A percentile compares a stretch with the other conserved stretches of the same genome.
phyloP scores from a whole-genome alignment of 2,888 invertebrate species.

The Bembecia ichneumoniformis region DNA sequence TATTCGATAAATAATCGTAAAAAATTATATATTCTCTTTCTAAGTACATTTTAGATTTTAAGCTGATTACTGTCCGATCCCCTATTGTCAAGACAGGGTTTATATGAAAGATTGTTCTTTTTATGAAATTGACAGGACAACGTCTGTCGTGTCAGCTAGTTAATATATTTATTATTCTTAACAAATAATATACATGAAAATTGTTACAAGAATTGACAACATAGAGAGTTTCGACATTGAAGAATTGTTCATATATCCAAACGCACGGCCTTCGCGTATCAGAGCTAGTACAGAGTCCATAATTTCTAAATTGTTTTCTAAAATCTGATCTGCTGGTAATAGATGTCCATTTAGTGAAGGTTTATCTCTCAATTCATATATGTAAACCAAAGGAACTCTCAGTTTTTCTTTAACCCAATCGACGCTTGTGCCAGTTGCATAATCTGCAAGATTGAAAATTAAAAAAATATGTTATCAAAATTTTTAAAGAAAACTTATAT shows the following conservation, averaged over 20 bases:
- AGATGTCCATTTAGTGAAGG: conserved; percentile 71
- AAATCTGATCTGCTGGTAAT: conserved; percentile 72
- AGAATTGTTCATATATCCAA: conserved; percentile 22
- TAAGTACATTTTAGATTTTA: too few relatives aligned
- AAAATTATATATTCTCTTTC: too few relatives aligned
- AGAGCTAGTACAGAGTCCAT: conserved; percentile 59
- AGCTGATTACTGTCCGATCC: too few relatives aligned
- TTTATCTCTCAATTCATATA: conserved; percentile 68
- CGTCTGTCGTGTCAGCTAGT: too few relatives aligned
- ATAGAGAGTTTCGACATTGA: neutral
- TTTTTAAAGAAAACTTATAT: too few relatives aligned
- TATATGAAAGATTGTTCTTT: too few relatives aligned
- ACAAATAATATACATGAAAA: neutral
- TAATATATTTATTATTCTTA: neutral
- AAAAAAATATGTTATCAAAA: too few relatives aligned
- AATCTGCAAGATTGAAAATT: conserved; percentile 15
- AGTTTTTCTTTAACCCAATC: conserved; percentile 48
- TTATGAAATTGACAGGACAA: too few relatives aligned
- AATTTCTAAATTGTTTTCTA: conserved; percentile 63
- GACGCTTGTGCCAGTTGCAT: conserved; percentile 31
- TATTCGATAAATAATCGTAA: too few relatives aligned
- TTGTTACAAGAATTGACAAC: neutral
- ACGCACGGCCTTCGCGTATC: conserved; percentile 35
- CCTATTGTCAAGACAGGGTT: too few relatives aligned
- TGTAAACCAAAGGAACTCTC: conserved; percentile 38